phyloP scores from a whole-genome alignment of 2,113 vertebrate species.

The Columba livia region DNA sequence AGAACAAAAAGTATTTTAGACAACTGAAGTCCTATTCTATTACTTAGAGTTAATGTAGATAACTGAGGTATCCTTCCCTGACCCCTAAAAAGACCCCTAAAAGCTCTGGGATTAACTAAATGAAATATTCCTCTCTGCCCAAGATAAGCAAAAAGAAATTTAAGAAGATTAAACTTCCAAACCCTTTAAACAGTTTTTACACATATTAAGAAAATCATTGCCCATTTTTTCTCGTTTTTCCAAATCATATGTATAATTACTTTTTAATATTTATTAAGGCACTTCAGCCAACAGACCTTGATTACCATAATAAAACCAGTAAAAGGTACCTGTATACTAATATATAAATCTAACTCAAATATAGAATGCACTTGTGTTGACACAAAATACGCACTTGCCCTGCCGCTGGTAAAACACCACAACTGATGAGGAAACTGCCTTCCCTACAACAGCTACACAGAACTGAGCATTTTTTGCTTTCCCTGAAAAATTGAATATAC shows the following conservation, averaged over 20 bases:
- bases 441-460: rapidly evolving
- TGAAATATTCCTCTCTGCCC: background rate
- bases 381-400: background rate
- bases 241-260: background rate
- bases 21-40: background rate
- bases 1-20: background rate
- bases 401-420: background rate
- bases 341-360: background rate
- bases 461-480: background rate
- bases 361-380: background rate
- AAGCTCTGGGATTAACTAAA: background rate
- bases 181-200: background rate
- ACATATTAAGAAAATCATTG: background rate
- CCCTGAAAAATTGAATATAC: background rate
- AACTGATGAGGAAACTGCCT: background rate
- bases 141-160: background rate
- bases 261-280: background rate
- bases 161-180: background rate
- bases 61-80: background rate
- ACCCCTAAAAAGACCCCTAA: background rate
- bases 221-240: background rate
- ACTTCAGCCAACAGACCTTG: background rate
- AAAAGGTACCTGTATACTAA: background rate
- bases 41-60: background rate
- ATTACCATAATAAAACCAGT: background rate